These are phyloP conservation scores for Lycorma delicatula DNA, from an alignment of 1,140 invertebrate species.

Conservation along the genomic window DNA sequence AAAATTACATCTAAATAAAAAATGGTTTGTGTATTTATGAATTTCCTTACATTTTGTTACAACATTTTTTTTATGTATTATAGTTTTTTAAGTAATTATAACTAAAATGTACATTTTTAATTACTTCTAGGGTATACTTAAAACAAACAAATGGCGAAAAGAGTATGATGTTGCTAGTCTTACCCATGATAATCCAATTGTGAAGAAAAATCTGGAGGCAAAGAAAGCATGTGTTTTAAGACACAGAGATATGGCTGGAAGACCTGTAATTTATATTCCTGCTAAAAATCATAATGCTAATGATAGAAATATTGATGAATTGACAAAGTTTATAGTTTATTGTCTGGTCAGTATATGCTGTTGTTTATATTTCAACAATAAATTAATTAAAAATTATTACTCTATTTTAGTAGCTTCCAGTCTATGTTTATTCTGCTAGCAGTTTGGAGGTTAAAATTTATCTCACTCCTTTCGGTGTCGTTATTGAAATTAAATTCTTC, in stretches of 20 bases:
- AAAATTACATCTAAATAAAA: too few relatives aligned
- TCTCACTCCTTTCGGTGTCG: too few relatives aligned
- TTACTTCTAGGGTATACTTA: conserved; percentile 52
- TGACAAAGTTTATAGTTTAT: conserved; percentile 66
- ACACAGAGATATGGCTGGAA: conserved; percentile 56
- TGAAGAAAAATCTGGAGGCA: conserved; percentile 47
- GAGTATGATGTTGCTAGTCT: conserved; percentile 55
- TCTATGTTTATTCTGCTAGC: too few relatives aligned
- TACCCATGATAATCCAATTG: conserved; percentile 46
- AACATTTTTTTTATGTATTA: too few relatives aligned
- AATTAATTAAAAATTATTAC: too few relatives aligned
- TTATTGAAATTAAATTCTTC: too few relatives aligned
- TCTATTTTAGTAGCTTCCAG: too few relatives aligned
- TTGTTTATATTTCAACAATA: too few relatives aligned
- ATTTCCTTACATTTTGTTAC: too few relatives aligned
- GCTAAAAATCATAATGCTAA: conserved; percentile 63
- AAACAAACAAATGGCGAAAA: conserved; percentile 67
- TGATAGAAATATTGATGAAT: conserved; percentile 59
- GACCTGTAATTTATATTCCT: conserved; percentile 66
- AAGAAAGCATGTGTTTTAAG: conserved; percentile 56
- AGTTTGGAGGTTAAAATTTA: too few relatives aligned
- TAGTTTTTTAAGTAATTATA: not conserved
- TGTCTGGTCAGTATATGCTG: conserved; percentile 60
- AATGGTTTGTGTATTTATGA: not conserved
- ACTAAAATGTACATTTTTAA: not conserved